Evolutionary conservation across 2,888 invertebrate genomes (phyloP).

Genomic region (Tridacna crocea): DNA sequence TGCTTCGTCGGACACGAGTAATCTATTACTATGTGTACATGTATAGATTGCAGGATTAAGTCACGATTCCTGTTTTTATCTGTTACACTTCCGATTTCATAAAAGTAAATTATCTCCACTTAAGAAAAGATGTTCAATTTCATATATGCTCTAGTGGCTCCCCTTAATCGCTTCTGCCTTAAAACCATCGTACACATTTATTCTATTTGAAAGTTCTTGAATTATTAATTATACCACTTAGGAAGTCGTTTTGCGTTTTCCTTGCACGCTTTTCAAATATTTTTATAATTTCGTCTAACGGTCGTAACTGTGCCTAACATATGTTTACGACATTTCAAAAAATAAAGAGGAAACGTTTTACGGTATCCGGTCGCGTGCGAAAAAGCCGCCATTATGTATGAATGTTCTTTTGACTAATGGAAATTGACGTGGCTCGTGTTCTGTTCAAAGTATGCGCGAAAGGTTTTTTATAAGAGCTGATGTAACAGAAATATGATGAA

Average conservation of each 20-base stretch:
- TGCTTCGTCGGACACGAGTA: too few relatives aligned
- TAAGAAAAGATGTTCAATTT: constrained; percentile 49
- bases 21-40: too few relatives aligned
- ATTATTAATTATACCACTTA: constrained; percentile 55
- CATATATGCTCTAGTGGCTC: constrained; percentile 33
- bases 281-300: constrained; percentile 49
- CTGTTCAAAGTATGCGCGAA: constrained; percentile 15
- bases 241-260: constrained; percentile 48
- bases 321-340: constrained; percentile 50
- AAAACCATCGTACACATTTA: constrained; percentile 48
- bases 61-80: constrained; percentile 33
- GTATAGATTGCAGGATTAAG: neutral
- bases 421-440: constrained; percentile 19
- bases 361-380: constrained; percentile 47
- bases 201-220: constrained; percentile 58
- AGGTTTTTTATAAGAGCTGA: constrained; percentile 13
- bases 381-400: constrained; percentile 6
- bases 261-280: constrained; percentile 52
- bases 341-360: constrained; percentile 45
- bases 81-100: constrained; percentile 57
- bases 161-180: constrained; percentile 24
- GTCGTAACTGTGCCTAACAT: constrained; percentile 40
- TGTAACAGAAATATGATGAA: constrained; percentile 20
- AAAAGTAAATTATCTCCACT: constrained; percentile 57
- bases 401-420: constrained; percentile 12